These are phyloP conservation scores for Potamilus streckersoni DNA, from an alignment of 1,140 invertebrate genomes.

Conservation along the genomic window DNA sequence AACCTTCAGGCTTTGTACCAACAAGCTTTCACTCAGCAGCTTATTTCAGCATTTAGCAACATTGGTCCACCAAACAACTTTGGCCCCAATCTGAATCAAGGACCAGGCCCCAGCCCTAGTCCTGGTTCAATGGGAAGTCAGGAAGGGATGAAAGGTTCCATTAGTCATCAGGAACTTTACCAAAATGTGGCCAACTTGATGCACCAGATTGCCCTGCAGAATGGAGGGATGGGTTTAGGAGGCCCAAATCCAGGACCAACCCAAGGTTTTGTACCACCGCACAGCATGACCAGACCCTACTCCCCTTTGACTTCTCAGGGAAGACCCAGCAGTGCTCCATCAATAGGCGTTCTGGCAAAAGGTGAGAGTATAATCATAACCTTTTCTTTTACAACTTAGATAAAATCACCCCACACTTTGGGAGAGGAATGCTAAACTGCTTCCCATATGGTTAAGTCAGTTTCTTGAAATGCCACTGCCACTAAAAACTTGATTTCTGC, in stretches of 20 bases:
- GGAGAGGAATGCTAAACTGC: neutral
- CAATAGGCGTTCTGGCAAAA: conserved; percentile 43
- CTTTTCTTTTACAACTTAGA: neutral
- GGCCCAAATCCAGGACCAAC: conserved; percentile 27
- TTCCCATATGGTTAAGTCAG: neutral
- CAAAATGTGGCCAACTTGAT: conserved; percentile 43
- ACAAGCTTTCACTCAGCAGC: conserved; percentile 37
- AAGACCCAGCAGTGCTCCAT: conserved; percentile 56
- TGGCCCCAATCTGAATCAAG: conserved; percentile 4
- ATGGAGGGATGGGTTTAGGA: conserved; percentile 1
- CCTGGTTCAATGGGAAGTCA: conserved; percentile 1
- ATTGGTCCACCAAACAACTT: conserved; percentile 2
- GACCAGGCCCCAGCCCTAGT: conserved; percentile 3
- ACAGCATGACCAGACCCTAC: conserved; percentile 35
- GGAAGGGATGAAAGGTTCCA: conserved; percentile 1
- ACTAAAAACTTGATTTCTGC: neutral
- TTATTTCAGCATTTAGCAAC: conserved; percentile 16
- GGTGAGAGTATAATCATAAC: conserved; percentile 27
- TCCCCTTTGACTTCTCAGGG: conserved; percentile 47
- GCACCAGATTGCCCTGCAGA: conserved; percentile 33
- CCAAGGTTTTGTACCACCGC: conserved; percentile 21
- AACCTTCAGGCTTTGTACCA: conserved; percentile 35
- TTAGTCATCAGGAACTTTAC: conserved; percentile 25
- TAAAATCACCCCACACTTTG: neutral
- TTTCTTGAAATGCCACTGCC: neutral